A percentile compares a stretch with the other conserved stretches of the same genome.
Evolutionary conservation across 2,888 invertebrate genomes (phyloP).

Genomic region (Lithophane semibrunnea): DNA sequence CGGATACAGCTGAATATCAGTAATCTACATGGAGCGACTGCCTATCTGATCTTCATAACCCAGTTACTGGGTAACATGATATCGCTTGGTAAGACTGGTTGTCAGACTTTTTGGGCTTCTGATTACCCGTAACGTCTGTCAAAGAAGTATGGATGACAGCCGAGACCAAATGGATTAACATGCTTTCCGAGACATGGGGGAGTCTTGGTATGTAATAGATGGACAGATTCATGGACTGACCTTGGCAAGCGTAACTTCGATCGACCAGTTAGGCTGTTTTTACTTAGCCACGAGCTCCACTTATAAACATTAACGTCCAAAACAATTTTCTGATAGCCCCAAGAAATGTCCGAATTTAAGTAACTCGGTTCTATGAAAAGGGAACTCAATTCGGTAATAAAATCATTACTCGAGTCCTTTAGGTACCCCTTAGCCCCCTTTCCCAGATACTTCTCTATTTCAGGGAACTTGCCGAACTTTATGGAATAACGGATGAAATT

Average conservation of each 20-base stretch:
- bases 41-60: background rate
- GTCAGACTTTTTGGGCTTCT: background rate
- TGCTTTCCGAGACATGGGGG: no score
- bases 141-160: no score
- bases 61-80: background rate
- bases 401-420: conserved; percentile 50
- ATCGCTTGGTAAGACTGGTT: background rate
- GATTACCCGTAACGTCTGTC: background rate
- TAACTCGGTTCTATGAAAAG: conserved; percentile 36
- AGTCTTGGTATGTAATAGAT: no score
- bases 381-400: conserved; percentile 49
- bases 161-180: no score
- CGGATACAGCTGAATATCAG: background rate
- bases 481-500: conserved; percentile 35
- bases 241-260: background rate
- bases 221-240: background rate
- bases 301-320: background rate
- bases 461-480: conserved; percentile 29
- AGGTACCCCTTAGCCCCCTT: conserved; percentile 13
- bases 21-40: background rate
- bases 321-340: conserved; percentile 14
- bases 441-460: conserved; percentile 17
- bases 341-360: conserved; percentile 19
- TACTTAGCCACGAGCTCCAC: background rate
- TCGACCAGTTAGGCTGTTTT: background rate